A percentile compares a stretch with the other conserved stretches of the same genome.
Conservation (phyloP, 2,888 invertebrate species). For the Apoda limacodes region DNA sequence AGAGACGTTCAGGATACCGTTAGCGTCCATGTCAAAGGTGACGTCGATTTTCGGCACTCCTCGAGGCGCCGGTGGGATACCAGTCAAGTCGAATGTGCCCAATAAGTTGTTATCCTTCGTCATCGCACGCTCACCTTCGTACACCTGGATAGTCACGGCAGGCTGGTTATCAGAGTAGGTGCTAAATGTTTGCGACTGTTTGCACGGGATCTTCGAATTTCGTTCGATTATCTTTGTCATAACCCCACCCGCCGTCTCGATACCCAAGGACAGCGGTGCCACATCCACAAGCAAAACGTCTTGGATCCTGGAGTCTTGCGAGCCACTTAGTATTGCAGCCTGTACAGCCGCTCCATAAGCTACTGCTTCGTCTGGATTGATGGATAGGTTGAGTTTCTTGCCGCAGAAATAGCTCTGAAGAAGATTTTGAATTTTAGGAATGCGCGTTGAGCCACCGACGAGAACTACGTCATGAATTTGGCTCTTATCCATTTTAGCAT, state of each 20-base stretch:
- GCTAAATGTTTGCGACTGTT: too few relatives aligned
- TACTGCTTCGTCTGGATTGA: constrained; percentile 81
- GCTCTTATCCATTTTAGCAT: too few relatives aligned
- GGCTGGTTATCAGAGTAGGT: constrained; percentile 82
- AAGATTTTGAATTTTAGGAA: constrained; percentile 78
- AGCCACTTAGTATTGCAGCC: constrained; percentile 73
- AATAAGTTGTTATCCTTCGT: too few relatives aligned
- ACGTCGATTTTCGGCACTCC: constrained; percentile 78
- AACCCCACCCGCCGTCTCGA: too few relatives aligned
- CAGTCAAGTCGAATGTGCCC: constrained; percentile 73
- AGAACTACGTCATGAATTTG: constrained; percentile 81
- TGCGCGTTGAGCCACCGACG: constrained; percentile 80
- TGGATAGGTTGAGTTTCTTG: constrained; percentile 74
- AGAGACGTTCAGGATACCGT: constrained; percentile 75
- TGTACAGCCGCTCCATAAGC: constrained; percentile 79
- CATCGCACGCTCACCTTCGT: too few relatives aligned
- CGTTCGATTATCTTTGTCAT: too few relatives aligned
- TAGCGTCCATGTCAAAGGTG: too few relatives aligned
- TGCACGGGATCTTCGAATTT: too few relatives aligned
- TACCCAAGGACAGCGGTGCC: too few relatives aligned
- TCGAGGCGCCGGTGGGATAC: constrained; percentile 77
- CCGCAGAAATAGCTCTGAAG: constrained; percentile 77
- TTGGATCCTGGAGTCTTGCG: constrained; percentile 74
- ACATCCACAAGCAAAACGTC: too few relatives aligned
- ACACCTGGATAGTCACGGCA: too few relatives aligned